Evolutionary conservation across 2,113 vertebrate genomes (phyloP).

Genomic region (Lonchura striata): DNA sequence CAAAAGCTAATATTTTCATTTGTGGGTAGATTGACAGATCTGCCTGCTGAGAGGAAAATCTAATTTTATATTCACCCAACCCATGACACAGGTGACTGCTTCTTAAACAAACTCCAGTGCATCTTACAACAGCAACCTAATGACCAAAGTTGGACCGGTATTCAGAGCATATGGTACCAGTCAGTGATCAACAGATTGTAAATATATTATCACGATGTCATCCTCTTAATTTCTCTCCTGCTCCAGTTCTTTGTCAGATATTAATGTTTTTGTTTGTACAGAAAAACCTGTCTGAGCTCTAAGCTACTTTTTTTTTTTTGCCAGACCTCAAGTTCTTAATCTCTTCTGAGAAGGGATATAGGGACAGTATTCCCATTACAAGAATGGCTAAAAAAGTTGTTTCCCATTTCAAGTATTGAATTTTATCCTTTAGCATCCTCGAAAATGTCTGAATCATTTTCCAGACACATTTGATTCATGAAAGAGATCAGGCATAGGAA

Average conservation of each 20-base stretch:
- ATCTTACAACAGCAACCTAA: not conserved
- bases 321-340: not conserved
- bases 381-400: not conserved
- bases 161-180: not conserved
- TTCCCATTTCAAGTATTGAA: not conserved
- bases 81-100: not conserved
- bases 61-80: not conserved
- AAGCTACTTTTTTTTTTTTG: not conserved
- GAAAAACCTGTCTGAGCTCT: not conserved
- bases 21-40: not conserved
- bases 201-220: not conserved
- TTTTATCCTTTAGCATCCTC: not conserved
- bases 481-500: not conserved
- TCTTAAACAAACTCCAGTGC: not conserved
- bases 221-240: not conserved
- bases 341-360: not conserved
- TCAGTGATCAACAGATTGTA: not conserved
- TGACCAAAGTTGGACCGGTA: not conserved
- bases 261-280: not conserved
- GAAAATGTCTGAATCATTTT: not conserved
- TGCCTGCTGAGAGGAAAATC: not conserved
- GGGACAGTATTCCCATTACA: not conserved
- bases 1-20: not conserved
- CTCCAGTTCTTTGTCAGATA: not conserved
- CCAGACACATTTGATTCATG: not conserved